A percentile compares a stretch with the other conserved stretches of the same genome.
These are phyloP conservation scores for Sebastes fasciatus DNA, from an alignment of 2,113 vertebrate species.

Conservation along the genomic window DNA sequence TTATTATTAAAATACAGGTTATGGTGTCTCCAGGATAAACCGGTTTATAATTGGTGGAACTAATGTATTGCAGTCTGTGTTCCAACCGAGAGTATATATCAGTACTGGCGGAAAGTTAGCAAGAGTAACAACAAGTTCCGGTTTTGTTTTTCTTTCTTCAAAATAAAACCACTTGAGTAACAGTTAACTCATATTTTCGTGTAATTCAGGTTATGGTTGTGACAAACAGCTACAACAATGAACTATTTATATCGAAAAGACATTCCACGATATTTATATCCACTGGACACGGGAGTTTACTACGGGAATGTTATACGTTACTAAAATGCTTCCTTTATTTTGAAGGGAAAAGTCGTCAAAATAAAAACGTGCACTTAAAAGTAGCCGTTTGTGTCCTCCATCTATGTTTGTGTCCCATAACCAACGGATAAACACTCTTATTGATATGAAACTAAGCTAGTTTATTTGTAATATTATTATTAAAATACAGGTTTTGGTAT, in stretches of 20 bases:
- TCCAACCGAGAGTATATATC: no score
- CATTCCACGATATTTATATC: not conserved
- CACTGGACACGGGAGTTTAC: not conserved
- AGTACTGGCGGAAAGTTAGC: no score
- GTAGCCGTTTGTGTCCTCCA: no score
- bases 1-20: no score
- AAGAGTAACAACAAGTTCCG: not conserved
- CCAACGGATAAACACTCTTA: not conserved
- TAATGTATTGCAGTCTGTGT: no score
- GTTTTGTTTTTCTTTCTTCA: not conserved
- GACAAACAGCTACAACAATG: fast-evolving
- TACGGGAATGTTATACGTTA: not conserved
- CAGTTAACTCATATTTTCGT: not conserved
- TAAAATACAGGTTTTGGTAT: no score
- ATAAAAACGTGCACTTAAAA: not conserved
- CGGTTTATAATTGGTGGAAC: no score
- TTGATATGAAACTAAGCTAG: not conserved
- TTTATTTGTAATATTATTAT: no score
- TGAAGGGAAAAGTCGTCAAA: not conserved
- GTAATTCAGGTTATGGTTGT: not conserved
- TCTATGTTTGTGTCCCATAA: not conserved
- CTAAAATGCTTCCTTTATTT: constrained; percentile 12
- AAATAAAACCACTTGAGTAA: not conserved
- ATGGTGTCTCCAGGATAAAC: no score
- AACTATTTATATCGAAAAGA: fast-evolving